Base-by-base conservation (phyloP, 1,140 invertebrate species). In the Colletes latitarsis region DNA sequence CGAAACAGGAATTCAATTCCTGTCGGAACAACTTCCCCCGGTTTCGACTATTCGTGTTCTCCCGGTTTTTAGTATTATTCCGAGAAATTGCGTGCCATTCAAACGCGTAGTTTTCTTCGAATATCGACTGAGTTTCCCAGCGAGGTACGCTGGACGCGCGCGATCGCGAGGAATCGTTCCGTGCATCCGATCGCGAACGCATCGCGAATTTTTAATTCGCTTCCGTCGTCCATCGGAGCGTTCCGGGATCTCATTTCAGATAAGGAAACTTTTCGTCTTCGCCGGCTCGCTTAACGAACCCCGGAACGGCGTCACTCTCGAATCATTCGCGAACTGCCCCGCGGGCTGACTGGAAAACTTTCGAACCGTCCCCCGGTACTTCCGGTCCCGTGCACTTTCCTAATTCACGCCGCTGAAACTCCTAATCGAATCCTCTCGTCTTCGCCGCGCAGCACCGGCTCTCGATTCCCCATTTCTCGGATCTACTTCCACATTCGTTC, bases 161-260 rank as follows among this genome's bases (percentile, higher is more conserved):
- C n/a, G n/a, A n/a, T n/a, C n/a, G n/a, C n/a, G n/a, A n/a, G n/a
- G n/a, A 15, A 53, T 63, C 46, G 21, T 3, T 76, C 6, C 30
- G 39, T n/a, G 30, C 21, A 6, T 10, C 14, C 14, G 14, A 63
- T 60, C 6, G 46, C 6, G 41, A 21, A 60, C 63, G 74, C 9
- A n/a, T 21, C 49, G 15, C 53, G 53, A 79, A 79, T 80, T 75
- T 83, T 76, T 83, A 67, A 80, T 83, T 85, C 80, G 70, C 30
- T 63, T 81, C 39, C 67, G 14, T 9, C 4, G 39, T 8, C 14
- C 62, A 52, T 80, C 76, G 49, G 66, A 19, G 1, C 6, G 49
- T 6, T 8, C 21, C 55, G 19, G 72, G 86, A 87, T 88, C 74
- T 85, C 74, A 88, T 88, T 88, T 86, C 70, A 88, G 84, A 88